These are phyloP conservation scores for Bubo blakistoni DNA, from an alignment of 2,113 vertebrate genomes.

Conservation along the genomic window DNA sequence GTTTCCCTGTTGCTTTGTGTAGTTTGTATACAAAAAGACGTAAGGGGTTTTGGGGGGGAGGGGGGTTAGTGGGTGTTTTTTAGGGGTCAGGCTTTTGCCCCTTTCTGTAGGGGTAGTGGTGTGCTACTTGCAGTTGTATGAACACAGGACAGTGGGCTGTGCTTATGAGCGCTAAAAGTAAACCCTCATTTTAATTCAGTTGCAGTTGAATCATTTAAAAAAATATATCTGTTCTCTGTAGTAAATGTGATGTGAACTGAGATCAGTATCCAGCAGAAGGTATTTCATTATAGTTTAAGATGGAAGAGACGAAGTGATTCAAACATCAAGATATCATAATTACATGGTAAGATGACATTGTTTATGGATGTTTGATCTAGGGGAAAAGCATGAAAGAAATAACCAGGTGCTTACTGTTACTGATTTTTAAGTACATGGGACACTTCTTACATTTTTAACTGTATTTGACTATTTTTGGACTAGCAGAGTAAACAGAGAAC, in stretches of 20 bases:
- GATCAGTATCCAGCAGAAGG: neutral
- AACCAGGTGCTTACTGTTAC: neutral
- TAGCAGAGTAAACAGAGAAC: neutral
- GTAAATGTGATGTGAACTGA: neutral
- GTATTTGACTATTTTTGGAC: neutral
- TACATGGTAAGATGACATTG: neutral
- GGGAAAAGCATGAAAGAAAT: neutral
- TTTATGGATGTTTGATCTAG: neutral
- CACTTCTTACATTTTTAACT: neutral
- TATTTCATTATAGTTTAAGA: neutral
- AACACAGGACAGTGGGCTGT: neutral
- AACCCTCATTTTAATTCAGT: neutral
- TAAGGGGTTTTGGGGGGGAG: fast-evolving
- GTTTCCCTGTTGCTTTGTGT: neutral
- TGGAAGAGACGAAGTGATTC: neutral
- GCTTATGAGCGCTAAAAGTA: neutral
- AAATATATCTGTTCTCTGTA: neutral
- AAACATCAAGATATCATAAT: neutral
- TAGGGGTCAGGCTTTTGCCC: neutral
- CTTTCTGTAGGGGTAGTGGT: neutral
- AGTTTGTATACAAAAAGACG: neutral
- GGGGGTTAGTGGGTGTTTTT: neutral
- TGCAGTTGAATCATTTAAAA: neutral
- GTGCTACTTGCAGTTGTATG: neutral
- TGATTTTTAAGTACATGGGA: neutral